Conservation (phyloP, 2,113 vertebrate species). For the Pseudorectes ferrugineus region DNA sequence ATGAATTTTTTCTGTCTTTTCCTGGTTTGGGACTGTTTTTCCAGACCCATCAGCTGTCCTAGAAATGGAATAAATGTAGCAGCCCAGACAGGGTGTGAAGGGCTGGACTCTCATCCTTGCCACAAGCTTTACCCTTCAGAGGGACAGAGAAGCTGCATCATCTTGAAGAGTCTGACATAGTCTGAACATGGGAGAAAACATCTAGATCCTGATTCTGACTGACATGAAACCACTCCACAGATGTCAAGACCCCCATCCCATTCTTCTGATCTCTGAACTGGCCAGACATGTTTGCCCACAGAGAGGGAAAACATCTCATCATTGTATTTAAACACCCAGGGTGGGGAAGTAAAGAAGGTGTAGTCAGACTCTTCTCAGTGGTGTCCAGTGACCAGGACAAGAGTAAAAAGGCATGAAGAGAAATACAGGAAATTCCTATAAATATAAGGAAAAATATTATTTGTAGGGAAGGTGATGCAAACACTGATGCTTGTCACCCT, state of each 20-base stretch:
- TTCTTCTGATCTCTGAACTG: background rate
- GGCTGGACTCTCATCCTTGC: background rate
- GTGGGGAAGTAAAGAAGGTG: background rate
- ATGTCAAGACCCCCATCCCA: background rate
- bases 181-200: background rate
- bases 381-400: background rate
- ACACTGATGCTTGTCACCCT: background rate
- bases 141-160: background rate
- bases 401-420: background rate
- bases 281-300: background rate
- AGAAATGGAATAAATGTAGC: background rate
- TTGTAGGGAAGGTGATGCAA: background rate
- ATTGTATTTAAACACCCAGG: rapidly evolving
- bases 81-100: background rate
- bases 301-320: background rate
- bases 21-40: background rate
- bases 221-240: background rate
- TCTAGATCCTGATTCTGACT: background rate
- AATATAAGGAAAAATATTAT: background rate
- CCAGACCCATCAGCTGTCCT: background rate
- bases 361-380: background rate
- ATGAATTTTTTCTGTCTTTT: background rate
- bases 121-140: background rate
- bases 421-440: background rate
- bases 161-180: rapidly evolving